Conservation (phyloP, 2,113 vertebrate genomes). For the Brachyhypopomus occidentalis region DNA sequence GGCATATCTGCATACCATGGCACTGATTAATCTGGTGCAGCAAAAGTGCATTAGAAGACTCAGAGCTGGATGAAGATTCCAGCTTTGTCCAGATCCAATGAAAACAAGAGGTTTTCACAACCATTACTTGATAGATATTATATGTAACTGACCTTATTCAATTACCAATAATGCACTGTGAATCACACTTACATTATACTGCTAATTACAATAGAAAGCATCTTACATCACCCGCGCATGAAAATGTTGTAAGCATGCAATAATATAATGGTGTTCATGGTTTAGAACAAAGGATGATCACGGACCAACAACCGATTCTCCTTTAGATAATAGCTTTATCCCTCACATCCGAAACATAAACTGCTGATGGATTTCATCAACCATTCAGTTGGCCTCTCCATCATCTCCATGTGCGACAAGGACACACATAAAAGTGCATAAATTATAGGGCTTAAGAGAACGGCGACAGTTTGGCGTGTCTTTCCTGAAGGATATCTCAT, state of each 20-base stretch:
- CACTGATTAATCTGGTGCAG: conserved; percentile 18
- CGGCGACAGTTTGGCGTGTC: conserved; percentile 63
- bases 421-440: conserved; percentile 61
- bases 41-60: conserved; percentile 9
- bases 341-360: conserved; percentile 51
- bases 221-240: too few relatives aligned
- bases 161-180: background rate
- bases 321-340: conserved; percentile 51
- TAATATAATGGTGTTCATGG: too few relatives aligned
- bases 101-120: background rate
- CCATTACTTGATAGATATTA: background rate
- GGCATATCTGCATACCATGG: conserved; percentile 28
- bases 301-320: too few relatives aligned
- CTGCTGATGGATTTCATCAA: conserved; percentile 48
- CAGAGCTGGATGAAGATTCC: conserved; percentile 10
- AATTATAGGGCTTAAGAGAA: conserved; percentile 62
- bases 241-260: too few relatives aligned
- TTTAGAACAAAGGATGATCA: too few relatives aligned
- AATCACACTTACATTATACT: background rate
- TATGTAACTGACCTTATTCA: background rate
- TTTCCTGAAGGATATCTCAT: conserved; percentile 66
- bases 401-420: conserved; percentile 67
- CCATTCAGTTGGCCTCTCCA: conserved; percentile 62
- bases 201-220: too few relatives aligned
- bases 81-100: background rate